Evolutionary conservation across 1,140 invertebrate species (phyloP).

Genomic region (Brachionus asplanchnoidis): DNA sequence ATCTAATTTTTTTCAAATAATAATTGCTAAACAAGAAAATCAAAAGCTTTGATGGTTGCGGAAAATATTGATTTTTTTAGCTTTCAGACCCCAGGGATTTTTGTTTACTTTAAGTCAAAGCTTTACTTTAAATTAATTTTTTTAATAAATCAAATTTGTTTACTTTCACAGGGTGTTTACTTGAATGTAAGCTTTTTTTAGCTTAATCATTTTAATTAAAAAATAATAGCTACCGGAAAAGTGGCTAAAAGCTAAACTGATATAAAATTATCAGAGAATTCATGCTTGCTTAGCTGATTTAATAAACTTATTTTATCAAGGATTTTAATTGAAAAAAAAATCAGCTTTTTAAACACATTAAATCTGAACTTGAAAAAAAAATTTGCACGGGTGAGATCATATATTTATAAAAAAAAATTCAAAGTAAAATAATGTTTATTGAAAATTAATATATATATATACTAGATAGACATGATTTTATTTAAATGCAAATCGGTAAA

Average conservation of each 20-base stretch:
- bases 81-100: not conserved
- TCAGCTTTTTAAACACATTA: too few relatives aligned
- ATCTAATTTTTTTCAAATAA: not conserved
- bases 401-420: too few relatives aligned
- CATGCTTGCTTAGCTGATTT: too few relatives aligned
- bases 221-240: not conserved
- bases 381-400: too few relatives aligned
- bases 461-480: not conserved
- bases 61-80: not conserved
- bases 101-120: not conserved
- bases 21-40: not conserved
- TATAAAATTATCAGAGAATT: not conserved
- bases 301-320: too few relatives aligned
- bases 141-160: not conserved
- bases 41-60: not conserved
- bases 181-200: not conserved
- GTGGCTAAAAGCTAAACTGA: not conserved
- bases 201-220: not conserved
- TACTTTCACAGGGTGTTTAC: not conserved
- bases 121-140: not conserved
- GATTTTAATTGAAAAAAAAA: too few relatives aligned
- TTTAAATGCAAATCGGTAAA: not conserved
- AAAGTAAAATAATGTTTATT: too few relatives aligned
- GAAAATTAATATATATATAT: too few relatives aligned
- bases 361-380: too few relatives aligned